These are phyloP conservation scores for Emberiza fucata DNA, from an alignment of 2,113 vertebrate species.

Conservation along the genomic window DNA sequence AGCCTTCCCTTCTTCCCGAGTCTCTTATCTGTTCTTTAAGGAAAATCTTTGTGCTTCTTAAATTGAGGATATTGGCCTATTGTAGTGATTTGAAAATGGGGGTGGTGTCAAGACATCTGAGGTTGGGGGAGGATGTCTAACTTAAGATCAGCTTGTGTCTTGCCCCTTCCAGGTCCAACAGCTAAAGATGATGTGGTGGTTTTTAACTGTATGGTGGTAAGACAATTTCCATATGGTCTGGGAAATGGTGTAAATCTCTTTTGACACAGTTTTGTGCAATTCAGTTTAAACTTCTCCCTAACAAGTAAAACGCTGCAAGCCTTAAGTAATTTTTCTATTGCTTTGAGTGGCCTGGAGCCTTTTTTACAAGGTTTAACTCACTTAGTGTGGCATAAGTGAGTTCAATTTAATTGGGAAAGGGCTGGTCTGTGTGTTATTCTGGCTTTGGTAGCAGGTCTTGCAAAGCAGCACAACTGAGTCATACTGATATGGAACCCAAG, in stretches of 20 bases:
- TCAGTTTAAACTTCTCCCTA: neutral
- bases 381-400: neutral
- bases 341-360: neutral
- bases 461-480: neutral
- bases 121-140: neutral
- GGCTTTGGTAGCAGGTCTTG: neutral
- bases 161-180: neutral
- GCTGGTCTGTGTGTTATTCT: neutral
- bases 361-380: neutral
- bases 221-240: neutral
- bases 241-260: neutral
- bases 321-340: neutral
- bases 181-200: neutral
- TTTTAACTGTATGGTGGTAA: neutral
- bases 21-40: neutral
- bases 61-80: neutral
- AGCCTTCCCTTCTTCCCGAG: neutral
- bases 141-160: neutral
- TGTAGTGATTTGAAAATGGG: neutral
- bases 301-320: neutral
- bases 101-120: neutral
- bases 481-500: neutral
- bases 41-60: neutral
- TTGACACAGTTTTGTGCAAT: neutral
- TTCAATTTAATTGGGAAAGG: neutral